Percentiles rank a stretch among this genome's conserved stretches.
Conservation (phyloP, 2,113 vertebrate genomes). For the Sander lucioperca region DNA sequence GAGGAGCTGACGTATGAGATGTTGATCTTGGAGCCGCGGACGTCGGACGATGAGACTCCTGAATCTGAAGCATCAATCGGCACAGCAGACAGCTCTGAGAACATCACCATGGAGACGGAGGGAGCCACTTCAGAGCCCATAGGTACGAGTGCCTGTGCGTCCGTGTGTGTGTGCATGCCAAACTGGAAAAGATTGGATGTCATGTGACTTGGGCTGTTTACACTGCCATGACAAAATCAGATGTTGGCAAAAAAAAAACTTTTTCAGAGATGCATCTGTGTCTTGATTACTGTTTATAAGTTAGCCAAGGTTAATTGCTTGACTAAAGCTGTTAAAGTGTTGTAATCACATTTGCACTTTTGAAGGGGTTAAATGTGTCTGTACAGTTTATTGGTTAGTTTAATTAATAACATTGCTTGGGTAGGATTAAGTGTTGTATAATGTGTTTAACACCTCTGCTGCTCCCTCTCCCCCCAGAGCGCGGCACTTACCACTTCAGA, state of each 20-base stretch:
- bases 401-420: no score
- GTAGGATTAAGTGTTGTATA: not conserved
- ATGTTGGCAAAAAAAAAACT: no score
- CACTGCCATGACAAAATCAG: no score
- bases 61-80: slow-evolving; percentile 95
- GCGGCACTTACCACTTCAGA: slow-evolving; percentile 69
- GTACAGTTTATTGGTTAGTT: no score
- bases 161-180: not conserved
- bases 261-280: no score
- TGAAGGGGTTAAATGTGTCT: no score
- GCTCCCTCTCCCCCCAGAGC: slow-evolving; percentile 70
- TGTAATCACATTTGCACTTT: no score
- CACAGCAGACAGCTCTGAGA: slow-evolving; percentile 94
- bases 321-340: no score
- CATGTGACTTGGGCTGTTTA: no score
- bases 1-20: slow-evolving; percentile 96
- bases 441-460: not conserved
- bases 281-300: no score
- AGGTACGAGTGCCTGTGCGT: slow-evolving; percentile 75
- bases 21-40: slow-evolving; percentile 91
- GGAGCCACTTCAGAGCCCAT: slow-evolving; percentile 84
- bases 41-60: slow-evolving; percentile 93
- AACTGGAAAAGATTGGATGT: no score
- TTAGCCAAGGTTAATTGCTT: no score
- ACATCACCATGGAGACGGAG: slow-evolving; percentile 90